Base-by-base conservation (phyloP, 1,140 invertebrate species). In the Caenorhabditis inopinata region DNA sequence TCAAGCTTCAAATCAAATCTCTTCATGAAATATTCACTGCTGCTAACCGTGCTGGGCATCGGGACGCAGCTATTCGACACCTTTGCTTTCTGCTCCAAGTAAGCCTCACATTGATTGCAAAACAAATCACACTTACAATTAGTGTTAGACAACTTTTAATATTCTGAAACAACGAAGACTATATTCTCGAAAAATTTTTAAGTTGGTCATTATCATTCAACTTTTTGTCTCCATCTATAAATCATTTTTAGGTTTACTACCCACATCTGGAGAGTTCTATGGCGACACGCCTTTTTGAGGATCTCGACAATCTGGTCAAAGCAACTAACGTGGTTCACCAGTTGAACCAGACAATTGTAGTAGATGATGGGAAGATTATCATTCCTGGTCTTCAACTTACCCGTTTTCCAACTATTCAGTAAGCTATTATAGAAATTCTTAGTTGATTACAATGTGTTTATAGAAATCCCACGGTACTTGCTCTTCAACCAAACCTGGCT, bases 21-120 rank as follows among this genome's bases (percentile, higher is more conserved):
- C 74, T 88, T 6, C 86, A 88, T 68, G 87, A 88, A 62, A 86
- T 88, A 9, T 88, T 78, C 78, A 88, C 87, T 49, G 83, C 84
- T 21, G 87, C 87, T 2, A 76, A 82, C 12, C 78, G 87, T 25
- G 87, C 87, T 1, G 81, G 82, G 4, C 77, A 83, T 25, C 47
- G 38, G 23, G 86, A 88, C 48, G 87, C 83, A n/a, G 87, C 87
- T 1, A 87, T 88, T 62, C 58, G 87, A 23, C 87, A 88, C 78
- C 46, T 87, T 21, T 87, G 87, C 53, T 87, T 85, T 73, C 82
- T 87, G 18, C 49, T 87, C 25, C 84, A 87, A 73, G 86, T 87
- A 77, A n/a, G 18, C 53, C 25, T 58, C 14, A 38, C 2, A 16
- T 80, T 27, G 9, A 16, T 53, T 79, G 25, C 1, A 35, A 49